Evolutionary conservation across 1,140 invertebrate genomes (phyloP).

Genomic region (Sycobia sp.): DNA sequence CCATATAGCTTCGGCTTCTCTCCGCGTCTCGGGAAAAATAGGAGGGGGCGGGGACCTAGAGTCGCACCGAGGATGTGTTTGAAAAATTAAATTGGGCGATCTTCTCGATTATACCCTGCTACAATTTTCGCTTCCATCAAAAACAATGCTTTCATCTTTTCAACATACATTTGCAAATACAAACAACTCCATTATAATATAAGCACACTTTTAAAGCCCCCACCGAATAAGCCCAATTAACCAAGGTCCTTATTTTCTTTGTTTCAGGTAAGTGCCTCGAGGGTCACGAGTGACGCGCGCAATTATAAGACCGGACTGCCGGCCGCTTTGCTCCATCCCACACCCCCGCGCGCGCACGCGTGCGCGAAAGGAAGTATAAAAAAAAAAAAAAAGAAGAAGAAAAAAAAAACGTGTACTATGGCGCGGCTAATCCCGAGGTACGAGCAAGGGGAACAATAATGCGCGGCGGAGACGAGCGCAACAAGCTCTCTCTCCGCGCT

Average conservation of each 20-base stretch:
- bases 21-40: too few relatives aligned
- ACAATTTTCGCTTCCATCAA: too few relatives aligned
- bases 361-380: constrained; percentile 22
- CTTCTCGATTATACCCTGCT: constrained; percentile 2
- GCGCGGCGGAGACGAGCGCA: not conserved
- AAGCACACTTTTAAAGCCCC: too few relatives aligned
- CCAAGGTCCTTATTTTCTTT: constrained; percentile 18
- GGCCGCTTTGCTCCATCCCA: not conserved
- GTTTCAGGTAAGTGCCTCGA: constrained; percentile 23
- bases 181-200: too few relatives aligned
- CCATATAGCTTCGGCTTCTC: too few relatives aligned
- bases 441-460: constrained; percentile 16
- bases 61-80: not conserved
- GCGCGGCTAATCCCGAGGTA: constrained; percentile 18
- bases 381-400: constrained; percentile 17
- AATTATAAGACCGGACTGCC: constrained; percentile 13
- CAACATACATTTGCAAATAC: too few relatives aligned
- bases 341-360: not conserved
- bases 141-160: too few relatives aligned
- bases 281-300: not conserved
- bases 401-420: constrained; percentile 19
- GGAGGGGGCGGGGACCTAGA: too few relatives aligned
- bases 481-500: too few relatives aligned
- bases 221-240: too few relatives aligned
- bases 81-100: constrained; percentile 23